Evolutionary conservation across 2,113 vertebrate species (phyloP).

Genomic region (Myiagra hebetior): DNA sequence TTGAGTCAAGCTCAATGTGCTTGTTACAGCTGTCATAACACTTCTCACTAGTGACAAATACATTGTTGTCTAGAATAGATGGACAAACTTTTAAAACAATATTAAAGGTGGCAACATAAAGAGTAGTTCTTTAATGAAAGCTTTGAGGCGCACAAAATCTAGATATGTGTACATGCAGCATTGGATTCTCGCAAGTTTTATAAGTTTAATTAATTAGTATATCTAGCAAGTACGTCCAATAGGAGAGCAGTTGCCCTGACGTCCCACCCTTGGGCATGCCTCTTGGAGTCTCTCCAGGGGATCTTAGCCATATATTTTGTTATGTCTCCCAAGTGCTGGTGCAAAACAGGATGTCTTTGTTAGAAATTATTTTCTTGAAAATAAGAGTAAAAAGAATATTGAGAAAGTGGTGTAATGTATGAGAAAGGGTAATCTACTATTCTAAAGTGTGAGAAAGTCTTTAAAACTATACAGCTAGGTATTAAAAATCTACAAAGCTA

Average conservation of each 20-base stretch:
- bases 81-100: too few relatives aligned
- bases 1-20: accelerated
- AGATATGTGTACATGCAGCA: accelerated
- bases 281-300: neutral
- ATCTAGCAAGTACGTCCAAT: neutral
- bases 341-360: neutral
- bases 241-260: neutral
- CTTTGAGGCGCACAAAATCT: neutral
- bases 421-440: neutral
- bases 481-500: neutral
- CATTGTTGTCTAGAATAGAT: too few relatives aligned
- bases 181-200: neutral
- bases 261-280: neutral
- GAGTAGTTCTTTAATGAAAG: neutral
- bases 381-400: neutral
- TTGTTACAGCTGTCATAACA: neutral
- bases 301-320: neutral
- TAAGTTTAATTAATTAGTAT: neutral
- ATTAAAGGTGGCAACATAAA: neutral
- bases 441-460: neutral
- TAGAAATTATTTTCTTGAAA: neutral
- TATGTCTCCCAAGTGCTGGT: neutral
- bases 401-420: neutral
- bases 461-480: neutral
- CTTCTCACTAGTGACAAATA: neutral